Evolutionary conservation across 2,797 vertebrate genomes (phyloP).

Genomic region (Darevskia mixta): DNA sequence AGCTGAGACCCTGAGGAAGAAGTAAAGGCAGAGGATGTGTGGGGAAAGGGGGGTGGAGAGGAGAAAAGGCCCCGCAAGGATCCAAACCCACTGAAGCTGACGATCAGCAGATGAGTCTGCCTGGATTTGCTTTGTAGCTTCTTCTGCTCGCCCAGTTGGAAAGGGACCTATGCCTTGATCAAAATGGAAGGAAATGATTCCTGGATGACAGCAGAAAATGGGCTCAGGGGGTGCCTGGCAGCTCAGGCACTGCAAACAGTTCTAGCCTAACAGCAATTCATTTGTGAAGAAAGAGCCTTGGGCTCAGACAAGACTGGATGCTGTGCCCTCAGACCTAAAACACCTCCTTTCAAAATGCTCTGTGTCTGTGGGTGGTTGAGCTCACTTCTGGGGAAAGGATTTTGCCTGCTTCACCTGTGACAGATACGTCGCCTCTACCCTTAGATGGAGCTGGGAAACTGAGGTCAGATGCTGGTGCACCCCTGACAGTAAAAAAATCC

Average conservation of each 20-base stretch:
- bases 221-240: neutral
- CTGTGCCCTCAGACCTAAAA: neutral
- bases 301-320: neutral
- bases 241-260: neutral
- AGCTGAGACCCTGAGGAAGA: conserved; percentile 71
- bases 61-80: neutral
- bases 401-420: neutral
- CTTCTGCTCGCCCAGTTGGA: neutral
- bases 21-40: neutral
- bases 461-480: neutral
- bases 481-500: neutral
- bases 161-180: neutral
- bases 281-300: neutral
- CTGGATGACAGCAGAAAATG: neutral
- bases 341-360: neutral
- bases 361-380: too few relatives aligned
- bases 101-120: neutral
- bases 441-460: neutral
- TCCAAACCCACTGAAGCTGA: conserved; percentile 36
- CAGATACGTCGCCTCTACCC: too few relatives aligned
- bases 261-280: neutral
- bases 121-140: neutral
- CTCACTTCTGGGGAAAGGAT: neutral
- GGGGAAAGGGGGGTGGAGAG: neutral
- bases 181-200: neutral